Base-by-base conservation (phyloP, 2,113 vertebrate species). In the Etia nguti region DNA sequence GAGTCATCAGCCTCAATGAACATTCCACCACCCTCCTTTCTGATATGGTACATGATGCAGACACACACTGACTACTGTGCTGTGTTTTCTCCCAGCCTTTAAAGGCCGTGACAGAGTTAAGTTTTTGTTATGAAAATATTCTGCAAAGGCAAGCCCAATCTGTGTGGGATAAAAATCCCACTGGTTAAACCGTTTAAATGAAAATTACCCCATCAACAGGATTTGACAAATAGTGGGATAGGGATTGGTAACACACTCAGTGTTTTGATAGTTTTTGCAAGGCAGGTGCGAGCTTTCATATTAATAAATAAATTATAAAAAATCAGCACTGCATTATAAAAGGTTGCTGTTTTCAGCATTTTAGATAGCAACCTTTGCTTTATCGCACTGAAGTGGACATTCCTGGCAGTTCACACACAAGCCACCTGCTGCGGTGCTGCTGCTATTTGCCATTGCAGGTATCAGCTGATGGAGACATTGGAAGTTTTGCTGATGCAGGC, bases 1-100 rank as follows among this genome's bases (percentile, higher is more conserved):
- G 97, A 38, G 92, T 98, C 77, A 97, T 98, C 94, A 96, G 94
- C 84, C 96, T 98, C 85, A 97, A 94, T 46, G 97, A 98, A 96
- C 96, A 89, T 91, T 95, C 96, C 96, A 98, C 98, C 3, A 90
- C 94, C 79, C 36, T 97, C 91, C 96, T 98, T 7, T 94, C 96
- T 1, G 95, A 96, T 1, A 82, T 81, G 96, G 98, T 98, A 95
- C 8, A 87, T 81, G 48, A 36, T 50, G 52, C 10, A 24, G 38
- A 31, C 38, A 38, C 10, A 24, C 50, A 26, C 43, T 81, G 26
- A 12, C 22, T 48, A 16, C 18, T 82, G 60, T 7, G 31, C 26
- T 1, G 2, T 34, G 13, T 26, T 50, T 43, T 80, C 77, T 81
- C n/a, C 36, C n/a, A 52, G 65, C 16, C 55, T 52, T 36, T 52